A percentile compares a stretch with the other conserved stretches of the same genome.
Conservation (phyloP, 2,113 vertebrate genomes). For the Herpailurus yagouaroundi region DNA sequence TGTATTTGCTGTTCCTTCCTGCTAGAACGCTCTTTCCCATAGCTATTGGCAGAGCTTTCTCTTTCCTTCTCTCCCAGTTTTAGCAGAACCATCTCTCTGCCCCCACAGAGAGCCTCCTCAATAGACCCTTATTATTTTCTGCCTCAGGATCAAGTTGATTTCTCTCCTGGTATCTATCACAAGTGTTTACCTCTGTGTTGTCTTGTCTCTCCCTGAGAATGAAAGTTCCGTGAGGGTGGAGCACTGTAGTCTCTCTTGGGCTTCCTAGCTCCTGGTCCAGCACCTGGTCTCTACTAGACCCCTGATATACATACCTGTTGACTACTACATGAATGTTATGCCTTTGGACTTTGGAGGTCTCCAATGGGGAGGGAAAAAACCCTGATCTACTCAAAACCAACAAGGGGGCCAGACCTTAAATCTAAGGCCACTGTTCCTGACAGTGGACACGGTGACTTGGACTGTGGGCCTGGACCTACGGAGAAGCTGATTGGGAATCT, state of each 20-base stretch:
- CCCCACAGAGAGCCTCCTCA: not conserved
- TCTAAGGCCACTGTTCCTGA: not conserved
- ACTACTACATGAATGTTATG: accelerated
- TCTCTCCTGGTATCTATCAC: not conserved
- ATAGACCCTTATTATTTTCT: accelerated
- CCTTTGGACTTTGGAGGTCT: not conserved
- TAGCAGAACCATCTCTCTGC: not conserved
- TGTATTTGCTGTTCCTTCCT: not conserved
- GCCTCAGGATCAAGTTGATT: too few relatives aligned
- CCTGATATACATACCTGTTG: too few relatives aligned
- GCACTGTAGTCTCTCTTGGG: accelerated
- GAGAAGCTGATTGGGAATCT: accelerated
- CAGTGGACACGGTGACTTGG: not conserved
- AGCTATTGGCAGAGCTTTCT: too few relatives aligned
- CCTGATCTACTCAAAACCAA: not conserved
- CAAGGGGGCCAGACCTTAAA: too few relatives aligned
- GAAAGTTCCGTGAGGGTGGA: accelerated
- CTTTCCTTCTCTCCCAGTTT: not conserved
- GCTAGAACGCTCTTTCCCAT: not conserved
- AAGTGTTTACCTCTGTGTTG: not conserved
- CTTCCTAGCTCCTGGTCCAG: not conserved
- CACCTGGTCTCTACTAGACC: not conserved
- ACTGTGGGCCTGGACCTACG: accelerated
- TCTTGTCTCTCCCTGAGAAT: not conserved
- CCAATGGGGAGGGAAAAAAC: not conserved